Base-by-base conservation (phyloP, 2,797 vertebrate species). In the Peromyscus aztecus region DNA sequence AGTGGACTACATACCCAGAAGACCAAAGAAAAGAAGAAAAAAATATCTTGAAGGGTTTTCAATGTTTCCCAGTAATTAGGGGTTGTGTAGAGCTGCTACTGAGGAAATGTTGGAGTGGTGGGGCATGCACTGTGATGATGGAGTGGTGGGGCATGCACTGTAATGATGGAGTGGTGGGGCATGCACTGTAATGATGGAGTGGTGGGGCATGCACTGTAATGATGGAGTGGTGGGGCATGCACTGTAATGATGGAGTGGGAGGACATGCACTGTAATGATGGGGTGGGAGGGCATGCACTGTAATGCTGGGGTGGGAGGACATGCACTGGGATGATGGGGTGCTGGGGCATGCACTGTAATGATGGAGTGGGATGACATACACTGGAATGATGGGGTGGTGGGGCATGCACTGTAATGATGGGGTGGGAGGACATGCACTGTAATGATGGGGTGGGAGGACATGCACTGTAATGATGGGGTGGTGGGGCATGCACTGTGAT, bases 91-190 rank as follows among this genome's bases (percentile, higher is more conserved):
- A 24, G 37, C 11, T 52, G 21, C 52, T 63, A 23, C 55, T 90
- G 37, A 57, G 6, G 63, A 94, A 82, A 55, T 78, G 57, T 65
- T 21, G 13, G 4, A 19, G 43, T 4, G 6, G 43, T 21, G 17
- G 13, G 11, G 12, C 2, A 1, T 24, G 2, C 1, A 4, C 29
- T 40, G 11, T 17, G 59, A 37, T 6, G 31, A 16, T 8, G 2
- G 34, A 3, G 49, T 80, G 27, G 9, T 34, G 4, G 21, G 6
- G 37, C 17, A 9, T 23, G 4, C 69, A 71, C 7, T 37, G n/a
- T 4, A 23, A 21, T 67, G 31, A 37, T 37, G n/a, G 34, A 9
- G n/a, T 71, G 69, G 34, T 37, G 34, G 34, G 12, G 11, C 23
- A 19, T 17, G 34, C 67, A 69, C 31, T 69, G 67, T 8, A 8